Evolutionary conservation across 2,113 vertebrate species (phyloP).

Genomic region (Lonchura striata): DNA sequence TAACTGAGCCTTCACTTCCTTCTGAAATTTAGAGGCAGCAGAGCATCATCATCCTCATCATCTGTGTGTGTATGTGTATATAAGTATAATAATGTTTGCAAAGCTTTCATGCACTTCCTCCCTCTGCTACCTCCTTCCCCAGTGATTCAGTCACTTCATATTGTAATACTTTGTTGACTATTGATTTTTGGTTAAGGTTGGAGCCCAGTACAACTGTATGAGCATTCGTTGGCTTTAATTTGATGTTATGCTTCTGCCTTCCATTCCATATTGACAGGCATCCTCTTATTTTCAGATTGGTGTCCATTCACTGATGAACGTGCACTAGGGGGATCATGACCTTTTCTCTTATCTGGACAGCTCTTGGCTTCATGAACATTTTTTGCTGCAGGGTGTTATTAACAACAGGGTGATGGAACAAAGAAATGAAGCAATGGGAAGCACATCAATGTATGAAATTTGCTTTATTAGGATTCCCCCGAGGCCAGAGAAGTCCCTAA

Average conservation of each 20-base stretch:
- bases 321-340: conserved; percentile 72
- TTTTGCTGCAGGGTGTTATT: conserved; percentile 81
- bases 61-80: background rate
- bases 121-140: conserved; percentile 23
- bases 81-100: conserved; percentile 20
- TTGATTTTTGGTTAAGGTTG: conserved; percentile 79
- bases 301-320: conserved; percentile 75
- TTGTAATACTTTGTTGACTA: conserved; percentile 78
- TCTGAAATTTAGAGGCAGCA: background rate
- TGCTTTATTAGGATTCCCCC: conserved; percentile 70
- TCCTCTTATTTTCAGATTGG: conserved; percentile 73
- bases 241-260: conserved; percentile 68
- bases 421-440: conserved; percentile 71
- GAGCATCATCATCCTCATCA: background rate
- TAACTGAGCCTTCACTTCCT: background rate
- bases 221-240: conserved; percentile 77
- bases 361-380: conserved; percentile 79
- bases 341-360: conserved; percentile 81
- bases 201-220: conserved; percentile 69
- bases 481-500: conserved; percentile 58
- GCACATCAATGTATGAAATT: conserved; percentile 73
- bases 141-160: conserved; percentile 69
- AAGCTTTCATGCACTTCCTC: conserved; percentile 41
- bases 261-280: conserved; percentile 75
- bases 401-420: conserved; percentile 76